phyloP scores from a whole-genome alignment of 2,797 vertebrate species.

The Carcharodon carcharias region DNA sequence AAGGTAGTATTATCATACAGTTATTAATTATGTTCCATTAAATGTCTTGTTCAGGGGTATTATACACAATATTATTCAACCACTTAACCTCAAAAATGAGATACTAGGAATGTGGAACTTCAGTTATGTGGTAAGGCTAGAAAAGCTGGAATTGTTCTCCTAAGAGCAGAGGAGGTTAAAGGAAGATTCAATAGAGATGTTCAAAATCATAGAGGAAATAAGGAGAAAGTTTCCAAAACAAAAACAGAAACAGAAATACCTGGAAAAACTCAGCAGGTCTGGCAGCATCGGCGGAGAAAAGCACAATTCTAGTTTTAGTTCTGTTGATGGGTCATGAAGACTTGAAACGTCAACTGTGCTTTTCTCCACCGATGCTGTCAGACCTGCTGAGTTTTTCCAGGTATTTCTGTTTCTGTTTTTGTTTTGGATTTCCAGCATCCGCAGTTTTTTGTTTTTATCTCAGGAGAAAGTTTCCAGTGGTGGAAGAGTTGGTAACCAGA shows the following conservation, averaged over 20 bases:
- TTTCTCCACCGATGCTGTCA: too few species aligned
- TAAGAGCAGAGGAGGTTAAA: neutral
- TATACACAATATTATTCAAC: neutral
- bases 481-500: neutral
- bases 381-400: too few species aligned
- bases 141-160: neutral
- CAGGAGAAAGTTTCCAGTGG: neutral
- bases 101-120: neutral
- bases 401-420: too few species aligned
- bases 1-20: neutral
- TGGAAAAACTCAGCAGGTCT: too few species aligned
- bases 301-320: too few species aligned
- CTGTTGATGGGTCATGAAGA: too few species aligned
- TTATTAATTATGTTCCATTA: neutral
- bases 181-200: neutral
- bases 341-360: too few species aligned
- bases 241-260: too few species aligned
- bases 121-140: neutral
- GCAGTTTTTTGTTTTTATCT: too few species aligned
- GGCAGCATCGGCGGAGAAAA: too few species aligned
- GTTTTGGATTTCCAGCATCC: too few species aligned
- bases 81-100: neutral
- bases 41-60: neutral
- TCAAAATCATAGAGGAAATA: neutral
- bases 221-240: neutral